These are phyloP conservation scores for Meandrusa payeni DNA, from an alignment of 2,888 invertebrate genomes.

Conservation along the genomic window DNA sequence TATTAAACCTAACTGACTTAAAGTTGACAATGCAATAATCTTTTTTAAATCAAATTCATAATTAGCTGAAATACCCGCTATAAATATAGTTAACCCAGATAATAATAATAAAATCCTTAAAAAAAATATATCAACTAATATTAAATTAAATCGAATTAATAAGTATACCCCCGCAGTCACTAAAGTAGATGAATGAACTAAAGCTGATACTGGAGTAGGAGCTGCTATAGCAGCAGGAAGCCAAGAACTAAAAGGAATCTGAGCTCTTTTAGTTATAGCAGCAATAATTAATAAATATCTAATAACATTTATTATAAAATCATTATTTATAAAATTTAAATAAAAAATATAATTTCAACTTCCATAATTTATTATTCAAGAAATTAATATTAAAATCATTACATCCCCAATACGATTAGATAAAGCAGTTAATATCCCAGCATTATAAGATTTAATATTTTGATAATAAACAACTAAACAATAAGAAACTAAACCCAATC, in stretches of 20 bases:
- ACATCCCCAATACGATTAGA: constrained; percentile 89
- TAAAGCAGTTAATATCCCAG: constrained; percentile 86
- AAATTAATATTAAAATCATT: constrained; percentile 67
- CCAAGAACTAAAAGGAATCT: constrained; percentile 90
- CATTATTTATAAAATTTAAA: constrained; percentile 18
- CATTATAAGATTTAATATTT: constrained; percentile 84
- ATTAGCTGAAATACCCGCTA: constrained; percentile 80
- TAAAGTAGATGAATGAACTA: constrained; percentile 86
- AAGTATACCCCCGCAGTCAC: constrained; percentile 89
- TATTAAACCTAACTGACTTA: constrained; percentile 88
- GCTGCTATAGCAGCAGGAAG: constrained; percentile 88
- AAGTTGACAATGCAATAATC: constrained; percentile 88
- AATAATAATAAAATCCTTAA: constrained; percentile 77
- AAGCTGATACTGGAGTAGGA: constrained; percentile 77
- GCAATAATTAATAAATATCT: constrained; percentile 72
- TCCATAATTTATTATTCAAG: constrained; percentile 17
- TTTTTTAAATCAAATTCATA: constrained; percentile 87
- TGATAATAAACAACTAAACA: constrained; percentile 87
- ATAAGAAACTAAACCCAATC: constrained; percentile 86
- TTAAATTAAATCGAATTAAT: constrained; percentile 84
- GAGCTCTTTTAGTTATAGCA: constrained; percentile 88
- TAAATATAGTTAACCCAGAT: constrained; percentile 81
- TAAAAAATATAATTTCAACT: no score
- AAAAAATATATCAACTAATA: constrained; percentile 62
- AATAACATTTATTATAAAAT: constrained; percentile 56